These are phyloP conservation scores for Channa argus DNA, from an alignment of 2,113 vertebrate genomes.

Conservation along the genomic window DNA sequence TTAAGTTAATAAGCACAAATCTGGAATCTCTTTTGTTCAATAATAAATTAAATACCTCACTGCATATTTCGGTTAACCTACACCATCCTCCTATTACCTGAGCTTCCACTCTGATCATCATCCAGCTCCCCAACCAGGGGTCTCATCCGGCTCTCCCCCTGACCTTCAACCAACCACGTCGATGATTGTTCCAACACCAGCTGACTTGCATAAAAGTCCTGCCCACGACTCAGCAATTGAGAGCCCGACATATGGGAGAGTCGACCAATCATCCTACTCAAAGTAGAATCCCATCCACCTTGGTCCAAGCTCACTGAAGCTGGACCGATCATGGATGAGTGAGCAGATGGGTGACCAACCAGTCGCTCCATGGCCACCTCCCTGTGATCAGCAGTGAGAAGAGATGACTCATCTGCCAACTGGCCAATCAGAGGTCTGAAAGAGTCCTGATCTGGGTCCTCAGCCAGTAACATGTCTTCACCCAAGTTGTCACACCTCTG, in stretches of 20 bases:
- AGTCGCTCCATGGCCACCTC: conserved; percentile 41
- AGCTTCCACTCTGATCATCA: conserved; percentile 45
- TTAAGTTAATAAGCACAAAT: neutral
- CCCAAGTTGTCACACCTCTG: neutral
- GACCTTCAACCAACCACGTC: conserved; percentile 51
- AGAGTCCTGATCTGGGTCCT: conserved; percentile 42
- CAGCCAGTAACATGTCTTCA: conserved; percentile 7
- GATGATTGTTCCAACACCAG: conserved; percentile 15
- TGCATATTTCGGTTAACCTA: neutral
- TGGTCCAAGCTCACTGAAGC: neutral
- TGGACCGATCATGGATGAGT: conserved; percentile 68
- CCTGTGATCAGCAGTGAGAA: conserved; percentile 27
- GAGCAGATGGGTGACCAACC: conserved; percentile 65
- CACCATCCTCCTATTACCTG: conserved; percentile 49
- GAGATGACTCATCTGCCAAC: conserved; percentile 63
- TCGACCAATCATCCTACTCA: conserved; percentile 60
- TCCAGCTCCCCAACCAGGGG: conserved; percentile 61
- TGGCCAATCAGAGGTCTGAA: conserved; percentile 69
- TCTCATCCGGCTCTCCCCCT: conserved; percentile 59
- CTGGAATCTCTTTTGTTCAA: too few species aligned
- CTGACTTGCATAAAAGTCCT: conserved; percentile 24
- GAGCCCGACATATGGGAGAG: conserved; percentile 39
- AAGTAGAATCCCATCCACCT: conserved; percentile 57
- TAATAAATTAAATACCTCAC: neutral
- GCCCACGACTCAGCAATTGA: conserved; percentile 32